These are phyloP conservation scores for Triplophysa siluroides DNA, from an alignment of 2,113 vertebrate genomes.

Conservation along the genomic window DNA sequence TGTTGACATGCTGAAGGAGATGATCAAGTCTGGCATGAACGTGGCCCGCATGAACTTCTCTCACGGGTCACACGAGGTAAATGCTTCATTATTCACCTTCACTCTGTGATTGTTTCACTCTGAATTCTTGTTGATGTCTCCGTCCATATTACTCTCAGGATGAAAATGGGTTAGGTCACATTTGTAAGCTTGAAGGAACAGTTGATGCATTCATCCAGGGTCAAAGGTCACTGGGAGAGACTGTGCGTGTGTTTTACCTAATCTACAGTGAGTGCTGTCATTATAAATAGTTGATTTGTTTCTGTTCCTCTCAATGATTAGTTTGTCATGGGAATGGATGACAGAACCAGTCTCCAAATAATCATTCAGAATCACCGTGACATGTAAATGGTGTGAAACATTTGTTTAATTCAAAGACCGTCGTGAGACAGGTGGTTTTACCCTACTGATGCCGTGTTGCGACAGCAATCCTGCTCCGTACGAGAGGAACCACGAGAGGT, in stretches of 20 bases:
- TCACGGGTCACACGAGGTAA: constrained; percentile 92
- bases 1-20: constrained; percentile 90
- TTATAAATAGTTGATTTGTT: constrained; percentile 54
- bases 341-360: no score
- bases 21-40: constrained; percentile 99
- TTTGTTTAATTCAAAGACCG: no score
- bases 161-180: neutral
- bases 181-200: neutral
- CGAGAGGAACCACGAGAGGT: no score
- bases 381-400: no score
- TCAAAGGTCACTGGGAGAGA: constrained; percentile 4
- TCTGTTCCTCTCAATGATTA: neutral
- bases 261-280: constrained; percentile 26
- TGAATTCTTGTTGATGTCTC: neutral
- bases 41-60: constrained; percentile 98
- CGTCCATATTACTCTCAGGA: neutral
- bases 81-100: constrained; percentile 16
- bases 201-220: neutral
- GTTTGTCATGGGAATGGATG: no score
- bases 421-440: no score
- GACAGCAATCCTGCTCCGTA: no score
- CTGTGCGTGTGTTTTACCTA: constrained; percentile 33
- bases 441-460: no score
- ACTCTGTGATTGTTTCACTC: neutral
- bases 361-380: no score